A percentile compares a stretch with the other conserved stretches of the same genome.
phyloP scores from a whole-genome alignment of 2,888 invertebrate species.

The Acrobasis consociella region DNA sequence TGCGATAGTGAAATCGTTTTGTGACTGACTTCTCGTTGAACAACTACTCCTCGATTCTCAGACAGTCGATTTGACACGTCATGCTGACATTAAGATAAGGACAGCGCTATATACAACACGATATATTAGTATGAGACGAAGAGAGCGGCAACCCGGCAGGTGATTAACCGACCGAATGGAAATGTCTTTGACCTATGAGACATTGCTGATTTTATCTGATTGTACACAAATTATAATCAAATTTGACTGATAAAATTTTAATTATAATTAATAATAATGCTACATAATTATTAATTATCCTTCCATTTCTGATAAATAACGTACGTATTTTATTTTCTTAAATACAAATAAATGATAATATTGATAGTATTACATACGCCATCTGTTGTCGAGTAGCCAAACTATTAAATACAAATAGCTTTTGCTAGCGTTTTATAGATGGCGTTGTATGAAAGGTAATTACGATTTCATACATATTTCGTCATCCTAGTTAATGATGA shows the following conservation, averaged over 20 bases:
- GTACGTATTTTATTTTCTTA: no score
- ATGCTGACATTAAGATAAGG: constrained; percentile 59
- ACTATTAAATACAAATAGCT: not conserved
- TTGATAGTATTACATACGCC: constrained; percentile 29
- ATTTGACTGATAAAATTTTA: not conserved
- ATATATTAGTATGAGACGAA: constrained; percentile 42
- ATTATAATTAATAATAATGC: no score
- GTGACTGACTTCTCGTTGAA: constrained; percentile 74
- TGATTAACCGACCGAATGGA: constrained; percentile 27
- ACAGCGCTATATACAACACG: constrained; percentile 48
- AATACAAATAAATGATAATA: no score
- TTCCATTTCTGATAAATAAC: no score
- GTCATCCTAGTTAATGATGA: no score
- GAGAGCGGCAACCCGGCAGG: constrained; percentile 21
- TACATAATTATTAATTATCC: no score
- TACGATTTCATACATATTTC: no score
- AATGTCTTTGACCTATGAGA: constrained; percentile 3
- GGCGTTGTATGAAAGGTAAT: not conserved
- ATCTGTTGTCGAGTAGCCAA: constrained; percentile 32
- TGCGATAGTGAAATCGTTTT: constrained; percentile 54
- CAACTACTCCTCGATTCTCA: constrained; percentile 34
- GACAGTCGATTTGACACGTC: constrained; percentile 61
- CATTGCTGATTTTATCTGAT: not conserved
- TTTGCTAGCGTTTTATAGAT: constrained; percentile 11
- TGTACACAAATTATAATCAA: not conserved